Evolutionary conservation across 2,888 invertebrate genomes (phyloP), one percentile per base, ranked within the genome.

Genomic region (Cryptocheilus praepositus): DNA sequence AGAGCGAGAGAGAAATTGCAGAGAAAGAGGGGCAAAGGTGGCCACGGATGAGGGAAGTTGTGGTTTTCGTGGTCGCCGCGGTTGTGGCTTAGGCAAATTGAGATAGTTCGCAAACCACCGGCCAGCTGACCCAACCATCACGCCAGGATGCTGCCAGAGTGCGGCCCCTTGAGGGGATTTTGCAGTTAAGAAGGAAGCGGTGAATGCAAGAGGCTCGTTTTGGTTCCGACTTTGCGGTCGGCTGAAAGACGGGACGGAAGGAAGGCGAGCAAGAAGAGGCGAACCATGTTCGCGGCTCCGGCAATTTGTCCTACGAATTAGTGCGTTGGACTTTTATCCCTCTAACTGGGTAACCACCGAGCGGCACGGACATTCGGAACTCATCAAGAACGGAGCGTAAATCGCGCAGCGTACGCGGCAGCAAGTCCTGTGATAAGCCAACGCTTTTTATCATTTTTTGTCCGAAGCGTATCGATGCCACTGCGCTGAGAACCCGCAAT

Each of bases 41-140:
- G 84, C 51, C 63, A 76, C 70, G 74, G 78, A 76, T 72, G 80
- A 76, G 79, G 77, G 79, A 78, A 80, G 80, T 72, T 78, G 80
- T 64, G 80, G 78, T 78, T 76, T 83, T 64, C 76, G 78, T 65
- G 78, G 78, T 74, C 74, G 74, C 69, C 78, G 79, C 83, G 83
- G 80, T 88, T 78, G 78, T 72, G 78, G 79, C 79, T 78, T 79
- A 78, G 76, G 79, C 78, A 79, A 79, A 79, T 79, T 79, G 78
- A 79, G 79, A 88, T 88, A 88, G 88, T 88, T 88, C 87, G 88
- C 81, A 83, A 87, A 88, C 88, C 85, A 76, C 83, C 72, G 80
- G 76, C 80, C 81, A 81, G 82, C 85, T 85, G 83, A 85, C 84
- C 84, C 78, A 80, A 81, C 81, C 79, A 72, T 77, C 79, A 79